Conservation (phyloP, 1,140 invertebrate genomes). For the Hylaeus anthracinus region DNA sequence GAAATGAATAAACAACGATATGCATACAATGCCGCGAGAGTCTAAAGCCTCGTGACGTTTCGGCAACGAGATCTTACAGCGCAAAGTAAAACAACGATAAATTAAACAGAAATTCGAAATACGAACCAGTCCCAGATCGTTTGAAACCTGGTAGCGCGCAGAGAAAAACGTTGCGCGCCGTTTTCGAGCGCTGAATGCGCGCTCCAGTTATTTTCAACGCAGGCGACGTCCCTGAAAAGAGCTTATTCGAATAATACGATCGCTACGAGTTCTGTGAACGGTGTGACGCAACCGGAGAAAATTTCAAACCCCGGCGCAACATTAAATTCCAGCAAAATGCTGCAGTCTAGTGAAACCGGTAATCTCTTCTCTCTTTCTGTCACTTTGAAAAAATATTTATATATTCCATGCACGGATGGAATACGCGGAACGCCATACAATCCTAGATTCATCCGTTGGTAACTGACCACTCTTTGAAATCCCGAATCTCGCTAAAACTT, state of each 20-base stretch:
- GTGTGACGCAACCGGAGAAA: neutral
- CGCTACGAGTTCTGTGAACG: neutral
- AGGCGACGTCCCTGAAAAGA: neutral
- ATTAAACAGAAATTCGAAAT: slow-evolving; percentile 46
- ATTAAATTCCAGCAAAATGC: neutral
- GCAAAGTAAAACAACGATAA: slow-evolving; percentile 28
- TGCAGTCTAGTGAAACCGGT: neutral
- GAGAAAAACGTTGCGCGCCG: neutral
- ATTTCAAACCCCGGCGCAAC: neutral
- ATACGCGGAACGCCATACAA: neutral
- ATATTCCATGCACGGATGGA: neutral
- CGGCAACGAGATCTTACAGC: slow-evolving; percentile 21
- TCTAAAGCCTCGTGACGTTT: neutral
- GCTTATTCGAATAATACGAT: slow-evolving; percentile 31
- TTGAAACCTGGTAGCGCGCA: neutral
- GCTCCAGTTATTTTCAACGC: slow-evolving; percentile 19
- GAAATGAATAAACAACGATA: slow-evolving; percentile 49
- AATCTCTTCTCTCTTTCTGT: neutral
- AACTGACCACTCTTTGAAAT: neutral
- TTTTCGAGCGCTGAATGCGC: neutral
- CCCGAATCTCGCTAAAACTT: neutral
- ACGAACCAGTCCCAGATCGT: slow-evolving; percentile 12
- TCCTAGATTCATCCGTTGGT: neutral
- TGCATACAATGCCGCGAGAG: slow-evolving; percentile 44
- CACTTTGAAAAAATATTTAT: neutral